Base-by-base conservation (phyloP, 2,888 invertebrate species). In the Megaustenia siamemsis region DNA sequence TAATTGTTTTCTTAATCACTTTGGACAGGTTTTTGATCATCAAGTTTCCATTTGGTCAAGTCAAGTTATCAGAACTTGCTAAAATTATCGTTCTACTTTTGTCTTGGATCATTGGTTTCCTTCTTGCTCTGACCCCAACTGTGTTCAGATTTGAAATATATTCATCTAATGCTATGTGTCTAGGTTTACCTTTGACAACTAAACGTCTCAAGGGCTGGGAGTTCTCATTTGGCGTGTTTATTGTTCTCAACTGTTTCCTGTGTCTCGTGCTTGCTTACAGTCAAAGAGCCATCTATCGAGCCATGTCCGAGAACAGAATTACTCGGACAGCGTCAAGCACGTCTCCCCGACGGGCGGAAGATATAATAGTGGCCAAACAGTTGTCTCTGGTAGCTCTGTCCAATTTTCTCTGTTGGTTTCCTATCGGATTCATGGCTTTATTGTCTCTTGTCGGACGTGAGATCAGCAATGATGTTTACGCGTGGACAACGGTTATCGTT, bases 11-110 rank as follows among this genome's bases (percentile, higher is more conserved):
- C 0, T 89, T 96, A 87, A 95, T 96, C 84, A 96, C 96, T 0
- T 95, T 95, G 94, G 96, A 96, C 91, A 95, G 96, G 15, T 95
- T 95, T 88, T 94, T 95, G 88, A 95, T 95, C 0, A 95, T 96
- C 56, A 95, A 95, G 32, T 94, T 95, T 85, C 95, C 96, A n/a
- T 92, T 96, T 75, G 95, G 83, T 15, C 53, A 53, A 28, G 18
- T 1, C 0, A 43, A 49, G 12, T 68, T 80, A 53, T 69, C 80
- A 3, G 18, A 35, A 24, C 32, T 53, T 21, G 40, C 56, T 88
- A 49, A 35, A 12, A 1, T 38, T 49, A 10, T 91, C 90, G 85
- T 90, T 90, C 2, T 91, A 12, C 91, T 89, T 4, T 85, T 93
- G 8, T 35, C 53, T 35, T 80, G 80, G 80, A 21, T 53, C 1